These are phyloP conservation scores for Lithophane socia DNA, from an alignment of 2,888 invertebrate genomes.

Conservation along the genomic window DNA sequence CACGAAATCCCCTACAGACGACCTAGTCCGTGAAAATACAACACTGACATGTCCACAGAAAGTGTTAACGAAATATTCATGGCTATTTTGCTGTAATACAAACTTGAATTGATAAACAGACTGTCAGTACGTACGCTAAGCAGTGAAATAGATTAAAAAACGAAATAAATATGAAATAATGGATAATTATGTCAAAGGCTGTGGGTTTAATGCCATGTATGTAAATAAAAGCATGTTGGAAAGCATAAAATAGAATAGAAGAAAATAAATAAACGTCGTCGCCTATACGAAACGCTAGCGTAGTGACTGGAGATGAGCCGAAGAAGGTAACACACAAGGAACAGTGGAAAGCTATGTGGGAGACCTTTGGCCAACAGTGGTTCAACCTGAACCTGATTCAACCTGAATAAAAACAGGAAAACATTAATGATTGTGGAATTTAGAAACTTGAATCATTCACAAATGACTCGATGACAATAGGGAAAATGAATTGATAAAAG, in stretches of 20 bases:
- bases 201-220: background rate
- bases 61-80: background rate
- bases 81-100: background rate
- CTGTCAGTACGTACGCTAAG: background rate
- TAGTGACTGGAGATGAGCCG: background rate
- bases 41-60: background rate
- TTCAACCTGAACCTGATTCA: background rate
- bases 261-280: background rate
- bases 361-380: background rate
- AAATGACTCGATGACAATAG: slow-evolving; percentile 2
- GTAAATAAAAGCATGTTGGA: too few species aligned
- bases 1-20: slow-evolving; percentile 25
- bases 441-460: slow-evolving; percentile 11
- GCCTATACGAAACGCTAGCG: background rate
- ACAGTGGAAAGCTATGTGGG: background rate
- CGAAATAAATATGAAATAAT: background rate
- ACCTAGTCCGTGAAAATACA: slow-evolving; percentile 13
- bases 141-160: background rate
- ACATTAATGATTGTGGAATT: slow-evolving; percentile 16
- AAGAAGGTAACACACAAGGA: background rate
- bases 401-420: slow-evolving; percentile 9
- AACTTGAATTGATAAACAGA: background rate
- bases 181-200: background rate
- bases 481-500: slow-evolving; percentile 14
- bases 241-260: background rate